These are phyloP conservation scores for Sebastes oblongus DNA, from an alignment of 2,797 vertebrate species.

Conservation along the genomic window DNA sequence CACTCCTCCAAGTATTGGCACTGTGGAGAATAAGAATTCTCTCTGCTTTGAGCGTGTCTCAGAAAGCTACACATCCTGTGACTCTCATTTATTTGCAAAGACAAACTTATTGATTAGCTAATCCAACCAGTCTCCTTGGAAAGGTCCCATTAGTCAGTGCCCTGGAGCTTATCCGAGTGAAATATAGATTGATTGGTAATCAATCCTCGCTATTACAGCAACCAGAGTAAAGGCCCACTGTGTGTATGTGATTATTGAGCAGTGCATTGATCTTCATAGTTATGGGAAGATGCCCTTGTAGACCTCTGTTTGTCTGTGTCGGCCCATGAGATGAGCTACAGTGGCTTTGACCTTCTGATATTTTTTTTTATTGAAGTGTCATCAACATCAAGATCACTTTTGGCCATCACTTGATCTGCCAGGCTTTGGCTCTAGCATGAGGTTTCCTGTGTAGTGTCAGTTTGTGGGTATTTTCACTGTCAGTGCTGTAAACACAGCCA, in stretches of 20 bases:
- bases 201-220: constrained; percentile 39
- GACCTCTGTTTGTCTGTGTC: background rate
- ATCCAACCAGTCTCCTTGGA: constrained; percentile 41
- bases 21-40: background rate
- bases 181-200: constrained; percentile 61
- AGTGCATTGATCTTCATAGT: constrained; percentile 17
- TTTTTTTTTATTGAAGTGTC: background rate
- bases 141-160: constrained; percentile 58
- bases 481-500: background rate
- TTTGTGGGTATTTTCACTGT: background rate
- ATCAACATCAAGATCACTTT: background rate
- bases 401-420: background rate
- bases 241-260: constrained; percentile 20
- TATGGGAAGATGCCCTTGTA: background rate
- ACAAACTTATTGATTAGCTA: constrained; percentile 57
- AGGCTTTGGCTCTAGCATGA: background rate
- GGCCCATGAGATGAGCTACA: background rate
- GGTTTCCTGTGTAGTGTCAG: background rate
- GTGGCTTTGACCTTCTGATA: background rate
- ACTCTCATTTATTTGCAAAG: constrained; percentile 34
- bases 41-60: background rate
- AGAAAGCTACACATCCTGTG: background rate
- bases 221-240: background rate
- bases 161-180: constrained; percentile 29
- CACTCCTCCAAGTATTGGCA: background rate